Conservation (phyloP, 2,113 vertebrate genomes). For the Brachionichthys hirsutus region DNA sequence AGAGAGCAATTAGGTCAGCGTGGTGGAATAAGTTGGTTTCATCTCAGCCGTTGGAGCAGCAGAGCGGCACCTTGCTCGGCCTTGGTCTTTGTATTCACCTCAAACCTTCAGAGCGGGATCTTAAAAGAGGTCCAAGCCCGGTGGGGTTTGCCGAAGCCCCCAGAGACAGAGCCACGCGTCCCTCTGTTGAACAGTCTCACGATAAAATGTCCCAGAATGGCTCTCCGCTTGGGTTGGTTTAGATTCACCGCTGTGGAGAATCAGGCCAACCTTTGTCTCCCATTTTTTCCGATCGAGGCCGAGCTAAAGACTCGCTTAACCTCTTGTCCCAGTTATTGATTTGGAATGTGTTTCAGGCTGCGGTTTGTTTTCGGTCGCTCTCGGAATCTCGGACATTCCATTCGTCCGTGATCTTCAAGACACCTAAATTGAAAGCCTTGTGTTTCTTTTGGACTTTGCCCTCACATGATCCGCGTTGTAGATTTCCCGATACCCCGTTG, state of each 20-base stretch:
- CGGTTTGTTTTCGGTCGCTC: slow-evolving; percentile 37
- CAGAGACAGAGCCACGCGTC: slow-evolving; percentile 41
- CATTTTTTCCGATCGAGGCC: slow-evolving; percentile 68
- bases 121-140: slow-evolving; percentile 63
- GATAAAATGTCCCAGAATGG: slow-evolving; percentile 66
- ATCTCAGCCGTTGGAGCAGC: slow-evolving; percentile 70
- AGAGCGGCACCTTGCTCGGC: slow-evolving; percentile 44
- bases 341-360: slow-evolving; percentile 32
- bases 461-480: slow-evolving; percentile 28
- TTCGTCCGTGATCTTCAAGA: slow-evolving; percentile 12
- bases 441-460: slow-evolving; percentile 20
- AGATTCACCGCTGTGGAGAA: slow-evolving; percentile 65
- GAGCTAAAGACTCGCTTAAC: slow-evolving; percentile 65
- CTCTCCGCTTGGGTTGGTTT: slow-evolving; percentile 68
- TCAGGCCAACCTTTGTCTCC: slow-evolving; percentile 69
- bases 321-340: slow-evolving; percentile 68
- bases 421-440: slow-evolving; percentile 9
- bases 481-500: slow-evolving; percentile 34
- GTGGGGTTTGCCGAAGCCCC: slow-evolving; percentile 56
- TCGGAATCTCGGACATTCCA: slow-evolving; percentile 34
- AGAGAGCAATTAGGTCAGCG: slow-evolving; percentile 76
- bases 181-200: slow-evolving; percentile 52
- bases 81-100: slow-evolving; percentile 60
- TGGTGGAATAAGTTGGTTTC: slow-evolving; percentile 66
- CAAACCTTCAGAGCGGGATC: slow-evolving; percentile 43